Percentiles rank a stretch among this genome's conserved stretches.
Conservation (phyloP, 2,797 vertebrate genomes). For the Rhadinocentrus ornatus region DNA sequence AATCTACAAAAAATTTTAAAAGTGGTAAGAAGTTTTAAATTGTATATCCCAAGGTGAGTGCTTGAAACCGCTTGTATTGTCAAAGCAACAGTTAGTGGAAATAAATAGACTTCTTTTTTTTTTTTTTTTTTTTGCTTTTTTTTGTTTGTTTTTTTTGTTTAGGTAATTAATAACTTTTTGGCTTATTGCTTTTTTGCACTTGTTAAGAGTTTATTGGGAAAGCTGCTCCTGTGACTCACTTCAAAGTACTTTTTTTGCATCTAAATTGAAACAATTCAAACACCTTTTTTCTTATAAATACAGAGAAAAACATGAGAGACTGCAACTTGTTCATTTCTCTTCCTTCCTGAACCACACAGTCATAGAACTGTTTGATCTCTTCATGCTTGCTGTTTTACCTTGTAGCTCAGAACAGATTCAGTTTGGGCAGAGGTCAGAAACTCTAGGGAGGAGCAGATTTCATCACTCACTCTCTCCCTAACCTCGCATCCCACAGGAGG, state of each 20-base stretch:
- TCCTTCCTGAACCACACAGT: slow-evolving; percentile 25
- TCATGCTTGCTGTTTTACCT: slow-evolving; percentile 20
- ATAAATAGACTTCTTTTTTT: not conserved
- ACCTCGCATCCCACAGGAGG: slow-evolving; percentile 36
- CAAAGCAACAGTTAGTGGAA: not conserved
- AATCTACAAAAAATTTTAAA: not conserved
- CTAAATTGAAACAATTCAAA: not conserved
- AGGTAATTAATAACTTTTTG: not conserved
- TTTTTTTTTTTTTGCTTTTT: not conserved
- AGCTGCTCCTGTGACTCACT: not conserved
- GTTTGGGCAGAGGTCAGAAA: slow-evolving; percentile 28
- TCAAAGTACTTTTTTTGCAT: not conserved
- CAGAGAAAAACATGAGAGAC: slow-evolving; percentile 17
- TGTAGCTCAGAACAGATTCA: slow-evolving; percentile 24
- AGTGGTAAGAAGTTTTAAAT: not conserved
- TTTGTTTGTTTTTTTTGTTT: no score
- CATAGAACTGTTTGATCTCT: slow-evolving; percentile 37
- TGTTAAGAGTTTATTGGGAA: not conserved
- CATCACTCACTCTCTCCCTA: slow-evolving; percentile 43
- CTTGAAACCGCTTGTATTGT: not conserved
- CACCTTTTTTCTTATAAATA: slow-evolving; percentile 5
- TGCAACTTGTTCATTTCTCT: slow-evolving; percentile 13
- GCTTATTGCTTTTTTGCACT: not conserved
- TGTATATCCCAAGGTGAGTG: not conserved
- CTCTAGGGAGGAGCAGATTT: slow-evolving; percentile 43